Base-by-base conservation (phyloP, 2,113 vertebrate genomes). In the Felis chaus region DNA sequence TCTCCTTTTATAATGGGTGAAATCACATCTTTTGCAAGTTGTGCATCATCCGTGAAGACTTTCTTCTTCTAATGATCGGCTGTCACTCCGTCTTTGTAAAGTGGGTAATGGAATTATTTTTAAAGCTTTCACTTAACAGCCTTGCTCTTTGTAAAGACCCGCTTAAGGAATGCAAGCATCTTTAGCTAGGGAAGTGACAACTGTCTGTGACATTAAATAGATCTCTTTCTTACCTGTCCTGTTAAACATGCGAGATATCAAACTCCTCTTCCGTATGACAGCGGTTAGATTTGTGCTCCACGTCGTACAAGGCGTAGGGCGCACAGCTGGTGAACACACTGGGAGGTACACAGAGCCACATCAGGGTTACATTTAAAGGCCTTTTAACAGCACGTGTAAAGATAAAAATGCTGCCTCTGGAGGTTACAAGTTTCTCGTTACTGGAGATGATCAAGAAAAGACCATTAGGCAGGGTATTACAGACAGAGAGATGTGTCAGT, bases 101-200 rank as follows among this genome's bases (percentile, higher is more conserved):
- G 65, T 95, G 55, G 88, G 92, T 94, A 97, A 97, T 94, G 94
- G 96, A 98, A 98, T 98, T 98, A 97, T 98, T 98, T 98, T 98
- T 98, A 98, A 94, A 98, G 97, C 93, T 73, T 97, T 98, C 94
- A 94, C 76, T 96, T 97, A 95, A 91, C 96, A 94, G 71, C 3
- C 55, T 97, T 27, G 14, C 95, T 96, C 97, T 96, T 94, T 94
- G 93, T 94, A 97, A 97, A 98, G 90, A 95, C 53, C 79, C 3
- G 66, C 88, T 85, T 73, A 88, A 96, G 93, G 85, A 98, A 95
- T n/a, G 76, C 84, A 73, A 96, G 97, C 73, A 16, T 97, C 95
- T 94, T 88, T 95, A 88, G 93, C 79, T 78, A 90, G 88, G 63
- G 85, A 98, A 94, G 78, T 96, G 96, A 97, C 98, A 94, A 97